Evolutionary conservation across 2,113 vertebrate genomes (phyloP).

Genomic region (Ranitomeya imitator): DNA sequence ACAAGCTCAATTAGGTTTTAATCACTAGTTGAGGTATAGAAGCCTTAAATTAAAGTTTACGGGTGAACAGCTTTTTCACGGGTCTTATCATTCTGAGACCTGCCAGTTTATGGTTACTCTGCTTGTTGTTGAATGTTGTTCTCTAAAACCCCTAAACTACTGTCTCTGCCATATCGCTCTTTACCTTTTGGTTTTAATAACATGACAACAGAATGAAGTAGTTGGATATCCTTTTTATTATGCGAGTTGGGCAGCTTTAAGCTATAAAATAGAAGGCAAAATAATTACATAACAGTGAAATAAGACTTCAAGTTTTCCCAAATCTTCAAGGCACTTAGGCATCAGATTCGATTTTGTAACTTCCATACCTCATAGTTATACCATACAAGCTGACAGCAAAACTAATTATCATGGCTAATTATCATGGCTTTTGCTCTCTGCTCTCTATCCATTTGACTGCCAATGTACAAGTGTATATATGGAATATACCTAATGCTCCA

Average conservation of each 20-base stretch:
- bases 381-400: too few species aligned
- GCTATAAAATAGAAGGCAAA: not conserved
- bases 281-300: too few species aligned
- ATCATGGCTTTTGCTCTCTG: too few species aligned
- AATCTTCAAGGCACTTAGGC: too few species aligned
- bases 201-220: not conserved
- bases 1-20: constrained; percentile 60
- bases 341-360: too few species aligned
- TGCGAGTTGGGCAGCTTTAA: not conserved
- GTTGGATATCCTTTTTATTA: not conserved
- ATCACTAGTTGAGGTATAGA: constrained; percentile 60
- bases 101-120: constrained; percentile 34
- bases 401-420: too few species aligned
- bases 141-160: not conserved
- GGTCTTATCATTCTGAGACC: constrained; percentile 55
- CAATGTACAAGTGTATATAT: not conserved
- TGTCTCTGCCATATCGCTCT: not conserved
- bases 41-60: constrained; percentile 59
- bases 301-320: too few species aligned
- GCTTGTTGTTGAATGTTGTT: constrained; percentile 31
- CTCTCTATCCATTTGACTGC: too few species aligned
- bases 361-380: too few species aligned
- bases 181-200: not conserved
- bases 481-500: not conserved
- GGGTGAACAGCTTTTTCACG: constrained; percentile 55